A percentile compares a stretch with the other conserved stretches of the same genome.
These are phyloP conservation scores for Nipponacmea schrenckii DNA, from an alignment of 2,888 invertebrate genomes.

Conservation along the genomic window DNA sequence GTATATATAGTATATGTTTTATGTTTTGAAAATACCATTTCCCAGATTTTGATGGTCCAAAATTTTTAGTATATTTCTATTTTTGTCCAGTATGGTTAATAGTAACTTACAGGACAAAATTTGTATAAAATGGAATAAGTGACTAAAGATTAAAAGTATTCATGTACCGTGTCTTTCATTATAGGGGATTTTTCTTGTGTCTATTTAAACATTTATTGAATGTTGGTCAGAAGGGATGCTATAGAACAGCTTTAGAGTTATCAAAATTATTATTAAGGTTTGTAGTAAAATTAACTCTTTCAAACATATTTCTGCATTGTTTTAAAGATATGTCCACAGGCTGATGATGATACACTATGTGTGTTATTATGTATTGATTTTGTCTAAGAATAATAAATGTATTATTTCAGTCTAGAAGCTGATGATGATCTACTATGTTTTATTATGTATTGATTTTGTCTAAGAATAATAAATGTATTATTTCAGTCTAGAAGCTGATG, in stretches of 20 bases:
- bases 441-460: background rate
- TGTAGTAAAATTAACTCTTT: conserved; percentile 4
- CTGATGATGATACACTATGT: conserved; percentile 65
- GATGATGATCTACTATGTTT: background rate
- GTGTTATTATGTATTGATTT: conserved; percentile 16
- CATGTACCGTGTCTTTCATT: conserved; percentile 42
- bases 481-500: conserved; percentile 64
- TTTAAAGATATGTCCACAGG: conserved; percentile 50
- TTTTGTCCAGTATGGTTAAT: too few relatives aligned
- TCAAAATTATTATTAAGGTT: conserved; percentile 81
- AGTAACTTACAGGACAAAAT: too few relatives aligned
- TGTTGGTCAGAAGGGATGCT: conserved; percentile 83
- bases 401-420: too few relatives aligned
- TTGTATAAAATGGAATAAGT: too few relatives aligned
- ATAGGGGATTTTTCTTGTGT: conserved; percentile 80
- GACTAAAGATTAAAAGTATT: too few relatives aligned
- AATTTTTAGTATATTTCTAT: too few relatives aligned
- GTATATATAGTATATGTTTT: too few relatives aligned
- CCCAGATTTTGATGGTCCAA: too few relatives aligned
- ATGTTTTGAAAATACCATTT: too few relatives aligned
- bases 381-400: background rate
- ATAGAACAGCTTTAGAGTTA: conserved; percentile 87
- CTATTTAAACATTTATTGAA: conserved; percentile 84
- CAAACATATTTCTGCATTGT: too few relatives aligned
- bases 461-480: too few relatives aligned